A percentile compares a stretch with the other conserved stretches of the same genome.
Evolutionary conservation across 2,113 vertebrate species (phyloP).

Genomic region (Pseudopipra pipra): DNA sequence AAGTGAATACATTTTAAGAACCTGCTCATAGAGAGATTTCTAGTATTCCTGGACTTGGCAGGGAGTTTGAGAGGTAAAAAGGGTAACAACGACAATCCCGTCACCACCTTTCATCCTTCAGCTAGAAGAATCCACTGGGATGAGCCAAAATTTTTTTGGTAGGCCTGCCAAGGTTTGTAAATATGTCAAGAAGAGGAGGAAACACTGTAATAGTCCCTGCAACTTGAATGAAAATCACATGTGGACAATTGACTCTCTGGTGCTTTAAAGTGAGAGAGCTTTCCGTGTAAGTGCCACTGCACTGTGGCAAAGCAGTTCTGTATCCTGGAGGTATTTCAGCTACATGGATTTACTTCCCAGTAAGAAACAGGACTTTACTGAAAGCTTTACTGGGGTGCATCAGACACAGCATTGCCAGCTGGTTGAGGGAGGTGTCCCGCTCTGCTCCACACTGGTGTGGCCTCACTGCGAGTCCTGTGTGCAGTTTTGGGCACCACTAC

Average conservation of each 20-base stretch:
- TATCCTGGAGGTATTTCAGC: not conserved
- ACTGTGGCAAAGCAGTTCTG: not conserved
- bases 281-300: not conserved
- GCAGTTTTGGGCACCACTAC: not conserved
- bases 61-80: not conserved
- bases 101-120: not conserved
- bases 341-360: not conserved
- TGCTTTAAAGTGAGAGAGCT: not conserved
- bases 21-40: not conserved
- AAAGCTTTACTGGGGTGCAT: not conserved
- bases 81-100: not conserved
- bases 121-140: not conserved
- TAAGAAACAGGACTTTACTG: not conserved
- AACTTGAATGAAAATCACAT: not conserved
- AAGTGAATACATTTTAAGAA: not conserved
- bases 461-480: not conserved
- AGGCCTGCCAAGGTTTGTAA: constrained; percentile 26
- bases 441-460: not conserved
- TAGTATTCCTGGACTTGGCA: not conserved
- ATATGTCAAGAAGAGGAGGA: constrained; percentile 2
- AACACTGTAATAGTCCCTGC: not conserved
- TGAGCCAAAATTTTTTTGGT: not conserved
- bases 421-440: not conserved
- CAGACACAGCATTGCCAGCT: not conserved
- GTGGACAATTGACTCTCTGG: not conserved